phyloP scores from a whole-genome alignment of 2,888 invertebrate species.

The Onthophagus sagittarius region DNA sequence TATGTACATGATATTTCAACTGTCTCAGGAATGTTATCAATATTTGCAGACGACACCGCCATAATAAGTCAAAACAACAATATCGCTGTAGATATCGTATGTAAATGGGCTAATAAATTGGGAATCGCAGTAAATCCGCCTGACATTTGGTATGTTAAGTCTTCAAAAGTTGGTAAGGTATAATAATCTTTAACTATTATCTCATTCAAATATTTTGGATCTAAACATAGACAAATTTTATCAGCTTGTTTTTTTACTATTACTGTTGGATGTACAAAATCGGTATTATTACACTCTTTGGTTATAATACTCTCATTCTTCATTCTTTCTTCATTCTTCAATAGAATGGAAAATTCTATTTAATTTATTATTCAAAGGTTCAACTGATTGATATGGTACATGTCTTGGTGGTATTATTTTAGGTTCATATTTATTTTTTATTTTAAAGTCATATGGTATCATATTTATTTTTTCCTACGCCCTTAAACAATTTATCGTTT shows the following conservation, averaged over 20 bases:
- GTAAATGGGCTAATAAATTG: too few species aligned
- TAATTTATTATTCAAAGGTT: constrained; percentile 16
- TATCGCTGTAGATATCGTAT: too few species aligned
- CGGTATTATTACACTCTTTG: too few species aligned
- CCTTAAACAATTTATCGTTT: constrained; percentile 23
- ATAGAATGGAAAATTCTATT: too few species aligned
- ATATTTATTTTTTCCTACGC: constrained; percentile 25
- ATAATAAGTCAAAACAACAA: too few species aligned
- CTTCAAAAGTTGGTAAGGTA: constrained; percentile 18
- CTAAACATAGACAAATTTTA: background rate
- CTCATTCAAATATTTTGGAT: constrained; percentile 5
- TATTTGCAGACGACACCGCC: too few species aligned
- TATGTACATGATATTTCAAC: too few species aligned
- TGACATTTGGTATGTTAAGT: constrained; percentile 13
- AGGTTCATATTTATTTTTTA: constrained; percentile 20
- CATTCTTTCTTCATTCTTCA: constrained; percentile 18
- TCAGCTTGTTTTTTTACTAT: too few species aligned
- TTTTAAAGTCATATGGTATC: constrained; percentile 21
- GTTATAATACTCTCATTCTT: constrained; percentile 14
- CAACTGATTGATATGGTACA: background rate
- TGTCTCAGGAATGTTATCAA: too few species aligned
- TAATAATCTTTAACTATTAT: background rate
- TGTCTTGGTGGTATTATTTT: constrained; percentile 17
- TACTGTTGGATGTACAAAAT: too few species aligned
- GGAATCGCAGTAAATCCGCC: too few species aligned